These are phyloP conservation scores for Coelogynopora nodosa DNA, from an alignment of 2,888 invertebrate species.

Conservation along the genomic window DNA sequence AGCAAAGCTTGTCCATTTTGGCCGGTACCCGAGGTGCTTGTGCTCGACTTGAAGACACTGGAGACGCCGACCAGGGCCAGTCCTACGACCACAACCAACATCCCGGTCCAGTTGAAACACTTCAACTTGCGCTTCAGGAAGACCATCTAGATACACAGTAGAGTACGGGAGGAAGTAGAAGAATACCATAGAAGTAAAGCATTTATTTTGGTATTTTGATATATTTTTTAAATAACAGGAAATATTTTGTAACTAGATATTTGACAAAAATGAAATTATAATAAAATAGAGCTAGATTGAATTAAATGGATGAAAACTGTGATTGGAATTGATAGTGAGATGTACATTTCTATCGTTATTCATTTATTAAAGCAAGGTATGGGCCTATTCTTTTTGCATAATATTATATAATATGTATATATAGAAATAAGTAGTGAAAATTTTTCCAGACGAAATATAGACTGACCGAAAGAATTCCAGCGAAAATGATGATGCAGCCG, in stretches of 20 bases:
- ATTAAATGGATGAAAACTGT: no score
- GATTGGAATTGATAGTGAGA: no score
- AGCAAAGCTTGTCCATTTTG: not conserved
- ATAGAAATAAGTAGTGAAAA: not conserved
- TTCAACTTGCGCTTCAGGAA: slow-evolving; percentile 55
- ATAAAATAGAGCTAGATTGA: no score
- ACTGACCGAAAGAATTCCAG: slow-evolving; percentile 57
- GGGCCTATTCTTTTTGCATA: no score
- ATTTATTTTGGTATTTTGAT: no score
- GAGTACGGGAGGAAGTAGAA: no score
- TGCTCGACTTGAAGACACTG: slow-evolving; percentile 53
- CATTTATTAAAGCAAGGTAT: no score
- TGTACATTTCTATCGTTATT: no score
- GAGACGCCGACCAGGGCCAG: slow-evolving; percentile 56
- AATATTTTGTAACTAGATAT: no score
- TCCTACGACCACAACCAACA: slow-evolving; percentile 54
- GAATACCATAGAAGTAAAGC: no score
- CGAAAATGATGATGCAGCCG: slow-evolving; percentile 57
- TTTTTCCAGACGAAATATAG: not conserved
- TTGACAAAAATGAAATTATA: no score
- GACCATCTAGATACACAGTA: slow-evolving; percentile 55
- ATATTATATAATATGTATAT: not conserved
- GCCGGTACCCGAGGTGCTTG: not conserved
- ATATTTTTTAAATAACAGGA: no score
- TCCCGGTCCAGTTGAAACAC: slow-evolving; percentile 54